Conservation (phyloP, 2,797 vertebrate species). For the Premnoplex brunnescens region DNA sequence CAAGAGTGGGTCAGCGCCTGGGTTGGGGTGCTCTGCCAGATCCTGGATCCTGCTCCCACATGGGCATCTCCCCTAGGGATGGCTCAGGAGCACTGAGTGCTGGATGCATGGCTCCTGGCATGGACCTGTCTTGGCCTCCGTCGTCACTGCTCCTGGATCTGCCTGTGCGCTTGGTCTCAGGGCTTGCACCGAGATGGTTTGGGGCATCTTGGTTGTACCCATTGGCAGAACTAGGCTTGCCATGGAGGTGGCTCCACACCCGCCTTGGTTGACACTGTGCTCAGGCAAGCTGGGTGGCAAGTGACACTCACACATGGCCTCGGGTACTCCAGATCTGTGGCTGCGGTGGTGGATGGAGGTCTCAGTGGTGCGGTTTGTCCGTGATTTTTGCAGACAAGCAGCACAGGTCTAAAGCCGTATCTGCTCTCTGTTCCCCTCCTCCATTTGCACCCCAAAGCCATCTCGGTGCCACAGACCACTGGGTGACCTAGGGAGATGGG, state of each 20-base stretch:
- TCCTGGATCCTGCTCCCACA: not conserved
- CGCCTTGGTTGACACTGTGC: accelerated
- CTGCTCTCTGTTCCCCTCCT: not conserved
- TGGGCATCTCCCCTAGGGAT: not conserved
- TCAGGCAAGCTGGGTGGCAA: not conserved
- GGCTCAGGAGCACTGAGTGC: not conserved
- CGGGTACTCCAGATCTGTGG: accelerated
- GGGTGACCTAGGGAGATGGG: not conserved
- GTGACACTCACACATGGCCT: accelerated
- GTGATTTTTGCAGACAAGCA: not conserved
- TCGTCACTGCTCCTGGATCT: not conserved
- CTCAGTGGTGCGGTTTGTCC: accelerated
- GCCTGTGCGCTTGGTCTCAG: not conserved
- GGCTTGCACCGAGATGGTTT: not conserved
- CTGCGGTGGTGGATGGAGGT: not conserved
- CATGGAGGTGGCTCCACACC: accelerated
- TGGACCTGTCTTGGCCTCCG: not conserved
- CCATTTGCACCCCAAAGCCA: not conserved
- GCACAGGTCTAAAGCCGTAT: not conserved
- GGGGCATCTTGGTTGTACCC: not conserved
- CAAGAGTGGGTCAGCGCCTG: not conserved
- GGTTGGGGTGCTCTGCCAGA: not conserved
- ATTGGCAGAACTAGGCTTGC: not conserved
- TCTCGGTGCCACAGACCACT: not conserved
- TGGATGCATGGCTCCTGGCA: accelerated